Evolutionary conservation across 1,140 invertebrate species (phyloP).

Genomic region (Druon quercuslanigerum): DNA sequence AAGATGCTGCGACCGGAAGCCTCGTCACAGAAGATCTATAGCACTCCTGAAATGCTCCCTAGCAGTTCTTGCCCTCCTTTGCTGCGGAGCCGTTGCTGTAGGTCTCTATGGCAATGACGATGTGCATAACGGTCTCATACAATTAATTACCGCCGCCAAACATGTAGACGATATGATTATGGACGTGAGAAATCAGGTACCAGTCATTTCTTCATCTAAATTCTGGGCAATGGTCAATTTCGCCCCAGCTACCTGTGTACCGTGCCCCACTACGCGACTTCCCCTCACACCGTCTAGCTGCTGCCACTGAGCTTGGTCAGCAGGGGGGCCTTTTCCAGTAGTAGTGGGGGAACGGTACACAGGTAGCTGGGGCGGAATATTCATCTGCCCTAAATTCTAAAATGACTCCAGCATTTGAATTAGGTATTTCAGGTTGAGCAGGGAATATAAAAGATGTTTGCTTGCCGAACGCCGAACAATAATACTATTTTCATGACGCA

Average conservation of each 20-base stretch:
- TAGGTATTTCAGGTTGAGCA: neutral
- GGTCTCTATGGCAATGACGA: conserved; percentile 96
- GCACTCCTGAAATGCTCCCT: conserved; percentile 89
- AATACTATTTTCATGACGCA: too few species aligned
- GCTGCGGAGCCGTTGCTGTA: conserved; percentile 85
- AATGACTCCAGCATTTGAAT: neutral
- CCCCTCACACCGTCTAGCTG: too few species aligned
- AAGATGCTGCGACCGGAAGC: conserved; percentile 94
- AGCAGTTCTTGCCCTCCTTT: conserved; percentile 88
- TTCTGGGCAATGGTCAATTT: too few species aligned
- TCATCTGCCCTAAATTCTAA: too few species aligned
- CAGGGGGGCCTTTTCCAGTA: too few species aligned
- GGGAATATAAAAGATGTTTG: too few species aligned
- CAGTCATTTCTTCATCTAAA: conserved; percentile 5
- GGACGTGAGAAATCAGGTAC: conserved; percentile 85
- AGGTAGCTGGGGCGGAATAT: too few species aligned
- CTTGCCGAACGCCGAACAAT: too few species aligned
- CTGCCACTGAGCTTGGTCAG: too few species aligned
- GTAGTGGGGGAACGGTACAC: too few species aligned
- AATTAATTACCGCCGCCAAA: conserved; percentile 85
- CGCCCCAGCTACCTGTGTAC: too few species aligned
- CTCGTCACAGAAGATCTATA: conserved; percentile 88
- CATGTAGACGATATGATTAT: conserved; percentile 85
- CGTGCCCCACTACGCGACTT: too few species aligned
- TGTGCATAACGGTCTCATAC: conserved; percentile 90